A percentile compares a stretch with the other conserved stretches of the same genome.
Conservation (phyloP, 2,888 invertebrate genomes). For the Rhamphomyia laevipes region DNA sequence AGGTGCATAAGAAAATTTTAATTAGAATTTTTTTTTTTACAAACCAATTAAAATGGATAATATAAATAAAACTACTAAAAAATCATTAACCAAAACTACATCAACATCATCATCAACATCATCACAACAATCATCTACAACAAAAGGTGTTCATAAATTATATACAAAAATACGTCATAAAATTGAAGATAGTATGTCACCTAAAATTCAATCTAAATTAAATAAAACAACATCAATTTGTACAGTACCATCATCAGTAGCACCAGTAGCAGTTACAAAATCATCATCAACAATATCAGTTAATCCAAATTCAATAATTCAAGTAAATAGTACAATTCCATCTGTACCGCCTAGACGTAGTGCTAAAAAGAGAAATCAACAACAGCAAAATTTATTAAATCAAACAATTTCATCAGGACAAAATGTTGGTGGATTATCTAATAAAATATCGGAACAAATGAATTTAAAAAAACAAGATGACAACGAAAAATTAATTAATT, state of each 20-base stretch:
- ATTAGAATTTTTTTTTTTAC: too few species aligned
- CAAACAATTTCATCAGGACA: neutral
- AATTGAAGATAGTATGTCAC: conserved; percentile 32
- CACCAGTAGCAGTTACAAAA: conserved; percentile 5
- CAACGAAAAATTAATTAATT: conserved; percentile 12
- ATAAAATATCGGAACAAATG: neutral
- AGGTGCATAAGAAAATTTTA: too few species aligned
- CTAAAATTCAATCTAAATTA: conserved; percentile 28
- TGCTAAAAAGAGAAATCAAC: too few species aligned
- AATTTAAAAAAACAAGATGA: too few species aligned
- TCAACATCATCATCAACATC: conserved; percentile 5
- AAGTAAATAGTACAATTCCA: too few species aligned
- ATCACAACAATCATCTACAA: conserved; percentile 4
- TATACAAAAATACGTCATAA: conserved; percentile 35
- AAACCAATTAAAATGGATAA: neutral
- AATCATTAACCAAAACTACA: neutral
- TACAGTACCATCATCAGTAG: conserved; percentile 16
- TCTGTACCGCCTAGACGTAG: too few species aligned
- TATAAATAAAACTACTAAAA: neutral
- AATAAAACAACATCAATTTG: conserved; percentile 25
- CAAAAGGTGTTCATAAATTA: conserved; percentile 27
- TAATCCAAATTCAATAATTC: neutral
- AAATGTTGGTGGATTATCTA: neutral
- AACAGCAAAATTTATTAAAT: neutral
- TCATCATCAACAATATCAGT: neutral